Base-by-base conservation (phyloP, 2,797 vertebrate species). In the Poecile montanus region DNA sequence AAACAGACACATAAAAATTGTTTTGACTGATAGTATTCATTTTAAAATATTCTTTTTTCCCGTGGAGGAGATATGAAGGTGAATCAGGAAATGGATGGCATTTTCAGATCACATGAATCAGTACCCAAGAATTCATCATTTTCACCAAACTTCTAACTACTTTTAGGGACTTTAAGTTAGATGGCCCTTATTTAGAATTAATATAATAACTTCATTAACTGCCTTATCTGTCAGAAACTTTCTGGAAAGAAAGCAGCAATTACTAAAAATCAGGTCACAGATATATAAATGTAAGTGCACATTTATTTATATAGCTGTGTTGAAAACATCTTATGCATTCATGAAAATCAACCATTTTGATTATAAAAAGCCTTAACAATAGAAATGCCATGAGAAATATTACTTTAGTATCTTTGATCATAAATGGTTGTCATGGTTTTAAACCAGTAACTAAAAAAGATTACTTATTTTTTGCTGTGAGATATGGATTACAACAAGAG, bases 71-170 rank as follows among this genome's bases (percentile, higher is more conserved):
- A 91, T 54, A 85, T 78, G 53, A 92, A 89, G 97, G 97, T 97
- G 97, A 98, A 97, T 98, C 98, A 98, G 98, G 97, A 98, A 98
- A 98, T 98, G 98, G 98, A 98, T 98, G 98, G 97, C 98, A 83
- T 98, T 98, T 97, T 98, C 97, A 89, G 88, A 85, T 98, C 98
- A 98, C 79, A 95, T 92, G 92, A 97, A 97, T 98, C 98, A 98
- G 97, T 81, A 95, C 93, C 97, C 96, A 38, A 95, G 54, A 93
- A 94, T 68, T 98, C 98, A 98, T 98, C 98, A 97, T 97, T 94
- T 98, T 97, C 98, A 98, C 98, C 98, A 75, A 88, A 42, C 16
- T 62, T 30, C 27, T 48, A 51, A 21, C 79, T 47, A 32, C 54
- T 75, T 89, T 75, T 50, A 89, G 67, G 12, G 32, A 67, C 40